Base-by-base conservation (phyloP, 1,140 invertebrate species). In the Rhopalosiphum maidis region DNA sequence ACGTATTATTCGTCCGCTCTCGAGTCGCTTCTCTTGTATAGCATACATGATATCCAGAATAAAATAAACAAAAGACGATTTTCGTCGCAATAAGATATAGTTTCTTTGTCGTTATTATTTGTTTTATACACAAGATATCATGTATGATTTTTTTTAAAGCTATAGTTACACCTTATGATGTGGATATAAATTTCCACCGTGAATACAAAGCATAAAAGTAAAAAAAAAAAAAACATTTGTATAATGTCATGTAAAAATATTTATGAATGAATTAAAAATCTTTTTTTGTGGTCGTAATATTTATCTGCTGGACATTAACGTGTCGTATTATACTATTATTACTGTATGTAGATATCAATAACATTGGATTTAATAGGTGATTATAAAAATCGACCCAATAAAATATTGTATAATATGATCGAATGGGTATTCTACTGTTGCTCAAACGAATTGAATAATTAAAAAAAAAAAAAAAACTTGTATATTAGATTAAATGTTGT, bases 11-110 rank as follows among this genome's bases (percentile, higher is more conserved):
- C 41, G 48, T 89, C 21, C 21, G 48, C 48, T 54, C n/a, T 37
- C n/a, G 54, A 89, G 87, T 37, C 48, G 37, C n/a, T 89, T 89
- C 51, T 54, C 87, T 25, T 35, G 46, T 89, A 54, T 89, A 48
- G 43, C 51, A 37, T 41, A 41, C 54, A 89, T 54, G 35, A 89
- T 89, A 89, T 54, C n/a, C 48, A 48, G 87, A 54, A 89, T 89
- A 89, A 89, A 89, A 89, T 37, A 89, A 54, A 37, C 87, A 89
- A 89, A 54, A 88, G 46, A n/a, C n/a, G 46, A 54, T 89, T 89
- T 89, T 89, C 48, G 22, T 89, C 25, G 23, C 3, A 86, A 41
- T 41, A 41, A 86, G 11, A 46, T 11, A 46, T 11, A 2, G 4
- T 86, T 18, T 86, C 46, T 46, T 86, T 86, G 43, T 9, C 15